Evolutionary conservation across 2,888 invertebrate genomes (phyloP), one percentile per base, ranked within the genome.

Genomic region (Imbricaverruca yamaguchii): DNA sequence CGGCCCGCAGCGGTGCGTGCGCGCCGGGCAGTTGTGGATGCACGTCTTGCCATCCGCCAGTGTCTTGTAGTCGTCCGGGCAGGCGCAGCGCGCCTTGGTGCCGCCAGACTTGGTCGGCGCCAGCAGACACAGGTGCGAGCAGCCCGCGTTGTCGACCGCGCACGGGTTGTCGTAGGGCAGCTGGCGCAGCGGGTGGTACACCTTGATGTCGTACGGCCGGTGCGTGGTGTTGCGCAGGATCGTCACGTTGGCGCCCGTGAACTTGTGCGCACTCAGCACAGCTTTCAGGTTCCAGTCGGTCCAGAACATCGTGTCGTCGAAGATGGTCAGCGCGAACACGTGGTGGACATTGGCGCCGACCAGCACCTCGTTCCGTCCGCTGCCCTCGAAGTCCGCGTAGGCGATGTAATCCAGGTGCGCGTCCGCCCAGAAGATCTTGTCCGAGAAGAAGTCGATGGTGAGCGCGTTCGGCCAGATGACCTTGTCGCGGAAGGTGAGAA

Each of bases 401-500:
- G 97, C 98, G 80, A 99, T 97, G 86, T 98, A 98, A 87, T 99
- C 97, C 84, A 98, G 90, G 88, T 98, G 98, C 84, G 98, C 98
- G 87, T 99, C 99, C 0, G 98, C 98, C 94, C 95, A 99, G 89
- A 95, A 98, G 78, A 99, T 91, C 85, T 94, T 91, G 85, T 98
- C 95, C 0, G 97, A 95, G 87, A 97, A 95, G 87, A 96, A 98
- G 86, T 99, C 98, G 82, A 99, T 93, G 0, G 98, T 95, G 23
- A 99, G 87, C 1, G 98, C 98, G 87, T 99, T 99, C 0, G 98
- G 98, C 99, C 99, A 99, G 0, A 97, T 97, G 80, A 98, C 93
- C 85, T 96, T 96, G 84, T 97, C 92, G 21, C 83, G 81, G 85
- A 96, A 94, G 92, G 95, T 95, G 23, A 98, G 89, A 84, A 98